phyloP scores from a whole-genome alignment of 2,113 vertebrate genomes.

The Phyllostomus discolor region DNA sequence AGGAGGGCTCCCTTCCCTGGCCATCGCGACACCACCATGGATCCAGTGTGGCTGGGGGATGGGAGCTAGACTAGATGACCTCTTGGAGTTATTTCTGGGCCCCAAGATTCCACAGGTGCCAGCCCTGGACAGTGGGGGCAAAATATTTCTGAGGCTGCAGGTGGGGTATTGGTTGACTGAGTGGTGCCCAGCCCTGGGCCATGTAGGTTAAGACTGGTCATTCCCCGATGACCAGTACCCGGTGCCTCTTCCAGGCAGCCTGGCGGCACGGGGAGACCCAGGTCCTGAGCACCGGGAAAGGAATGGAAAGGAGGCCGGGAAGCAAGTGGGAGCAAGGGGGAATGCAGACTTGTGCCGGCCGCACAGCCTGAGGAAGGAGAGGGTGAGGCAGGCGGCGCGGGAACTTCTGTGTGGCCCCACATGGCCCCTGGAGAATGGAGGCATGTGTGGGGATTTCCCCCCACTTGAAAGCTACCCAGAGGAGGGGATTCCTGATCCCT shows the following conservation, averaged over 20 bases:
- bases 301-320: background rate
- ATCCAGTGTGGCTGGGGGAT: background rate
- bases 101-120: background rate
- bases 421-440: background rate
- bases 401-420: background rate
- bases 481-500: conserved; percentile 55
- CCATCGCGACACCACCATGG: background rate
- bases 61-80: background rate
- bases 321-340: background rate
- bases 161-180: background rate
- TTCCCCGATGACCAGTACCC: background rate
- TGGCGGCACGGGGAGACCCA: background rate
- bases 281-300: background rate
- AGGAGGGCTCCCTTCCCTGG: background rate
- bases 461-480: conserved; percentile 48
- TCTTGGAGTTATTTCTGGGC: background rate
- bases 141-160: background rate
- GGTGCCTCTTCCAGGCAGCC: background rate
- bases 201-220: background rate
- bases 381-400: background rate
- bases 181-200: background rate
- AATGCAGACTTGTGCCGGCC: background rate
- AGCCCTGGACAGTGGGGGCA: background rate
- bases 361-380: background rate
- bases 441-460: conserved; percentile 51